Evolutionary conservation across 2,797 vertebrate genomes (phyloP), one percentile per base, ranked within the genome.

Genomic region (Coilia nasus): DNA sequence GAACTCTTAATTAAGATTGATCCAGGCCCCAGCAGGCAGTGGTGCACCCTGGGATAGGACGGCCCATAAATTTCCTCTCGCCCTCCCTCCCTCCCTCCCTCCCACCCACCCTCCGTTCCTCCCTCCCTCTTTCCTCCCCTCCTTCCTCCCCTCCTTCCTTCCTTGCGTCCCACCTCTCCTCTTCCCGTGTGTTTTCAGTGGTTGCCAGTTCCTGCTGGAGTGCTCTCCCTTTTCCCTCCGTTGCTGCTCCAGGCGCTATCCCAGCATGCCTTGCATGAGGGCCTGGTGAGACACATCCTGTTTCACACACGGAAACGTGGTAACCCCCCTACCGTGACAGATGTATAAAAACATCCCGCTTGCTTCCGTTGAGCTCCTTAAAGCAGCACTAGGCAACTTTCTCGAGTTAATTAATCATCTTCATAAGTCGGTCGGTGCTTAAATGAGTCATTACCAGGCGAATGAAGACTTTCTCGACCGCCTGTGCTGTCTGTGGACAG

Each of bases 1-100:
- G 64, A 25, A 86, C 82, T 81, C 83, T 83, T 57, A 83, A 86
- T 83, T 67, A 86, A 83, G 83, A 83, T 83, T 54, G 83, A 83
- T 83, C 83, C 62, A 17, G 23, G n/a, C 17, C 46, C 85, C 85
- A 81, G 78, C 41, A 64, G 82, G 85, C n/a, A 64, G 28, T 21
- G 31, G 67, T 60, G 81, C 67, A 46, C 54, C 47, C 50, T 83
- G 81, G 60, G 47, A 62, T 78, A 25, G 67, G 50, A 78, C 46
- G 11, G 80, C n/a, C 35, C 28, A 80, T 81, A 86, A 81, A 86
- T 86, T 83, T 62, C 23, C 85, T 75, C 82, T 12, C 21, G 6
- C 31, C 78, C 21, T 62, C 23, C 84, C 47, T 64, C 21, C 64
- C 59, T 62, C 31, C 75, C n/a, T 47, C 28, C 56, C n/a, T 28